Percentiles rank a stretch among this genome's conserved stretches.
Evolutionary conservation across 2,113 vertebrate species (phyloP).

Genomic region (Coregonus clupeaformis): DNA sequence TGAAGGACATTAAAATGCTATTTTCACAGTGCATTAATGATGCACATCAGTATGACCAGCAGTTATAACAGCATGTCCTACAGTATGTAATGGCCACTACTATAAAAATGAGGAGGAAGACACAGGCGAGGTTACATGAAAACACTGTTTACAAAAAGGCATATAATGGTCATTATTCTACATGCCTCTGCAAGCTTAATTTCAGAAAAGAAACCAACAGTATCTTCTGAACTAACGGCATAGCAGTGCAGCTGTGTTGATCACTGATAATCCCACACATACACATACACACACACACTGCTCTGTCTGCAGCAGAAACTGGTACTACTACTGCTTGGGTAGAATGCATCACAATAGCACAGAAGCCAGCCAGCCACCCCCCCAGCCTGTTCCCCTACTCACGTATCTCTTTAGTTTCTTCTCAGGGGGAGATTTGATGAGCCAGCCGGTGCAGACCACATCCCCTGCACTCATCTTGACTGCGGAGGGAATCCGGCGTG

Average conservation of each 20-base stretch:
- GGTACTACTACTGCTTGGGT: conserved; percentile 28
- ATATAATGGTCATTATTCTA: conserved; percentile 12
- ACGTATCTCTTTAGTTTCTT: conserved; percentile 98
- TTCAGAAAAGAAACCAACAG: not conserved
- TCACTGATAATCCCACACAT: not conserved
- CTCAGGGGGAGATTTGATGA: conserved; percentile 97
- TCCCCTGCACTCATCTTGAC: conserved; percentile 92
- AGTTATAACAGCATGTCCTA: not conserved
- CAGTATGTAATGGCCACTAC: not conserved
- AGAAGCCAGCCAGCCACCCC: conserved; percentile 29
- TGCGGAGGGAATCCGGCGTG: conserved; percentile 67
- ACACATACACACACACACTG: not conserved
- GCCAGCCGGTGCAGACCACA: conserved; percentile 95
- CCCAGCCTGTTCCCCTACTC: conserved; percentile 72
- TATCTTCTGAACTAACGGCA: not conserved
- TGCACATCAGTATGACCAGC: not conserved
- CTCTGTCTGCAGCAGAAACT: conserved; percentile 38
- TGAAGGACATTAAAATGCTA: not conserved
- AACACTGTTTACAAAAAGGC: conserved; percentile 14
- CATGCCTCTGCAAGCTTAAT: not conserved
- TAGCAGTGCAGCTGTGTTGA: not conserved
- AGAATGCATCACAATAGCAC: conserved; percentile 42
- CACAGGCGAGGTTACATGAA: not conserved
- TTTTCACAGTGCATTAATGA: not conserved
- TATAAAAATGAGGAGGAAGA: conserved; percentile 32